phyloP scores from a whole-genome alignment of 2,797 vertebrate genomes.

The Scyliorhinus canicula region DNA sequence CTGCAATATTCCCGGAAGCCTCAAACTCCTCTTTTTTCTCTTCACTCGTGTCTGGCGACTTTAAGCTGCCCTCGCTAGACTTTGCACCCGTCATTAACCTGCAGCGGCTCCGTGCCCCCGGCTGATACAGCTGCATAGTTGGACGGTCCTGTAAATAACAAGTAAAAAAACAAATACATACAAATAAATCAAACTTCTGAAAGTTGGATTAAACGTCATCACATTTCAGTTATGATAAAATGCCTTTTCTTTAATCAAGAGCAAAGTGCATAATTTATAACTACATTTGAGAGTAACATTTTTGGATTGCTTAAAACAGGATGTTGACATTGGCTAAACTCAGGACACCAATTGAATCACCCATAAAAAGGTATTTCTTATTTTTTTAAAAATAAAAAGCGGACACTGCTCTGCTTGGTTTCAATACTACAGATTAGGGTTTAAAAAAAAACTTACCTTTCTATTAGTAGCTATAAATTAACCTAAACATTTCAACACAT shows the following conservation, averaged over 20 bases:
- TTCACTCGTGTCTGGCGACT: constrained; percentile 54
- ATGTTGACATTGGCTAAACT: not conserved
- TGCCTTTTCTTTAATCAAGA: not conserved
- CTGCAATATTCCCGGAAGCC: constrained; percentile 56
- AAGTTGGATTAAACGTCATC: not conserved
- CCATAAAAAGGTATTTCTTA: not conserved
- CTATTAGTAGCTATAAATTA: not conserved
- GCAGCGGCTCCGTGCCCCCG: constrained; percentile 79
- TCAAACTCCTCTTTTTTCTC: constrained; percentile 75
- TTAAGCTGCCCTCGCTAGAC: constrained; percentile 52
- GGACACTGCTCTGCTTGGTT: not conserved
- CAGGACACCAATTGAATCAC: not conserved
- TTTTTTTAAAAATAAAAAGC: not conserved
- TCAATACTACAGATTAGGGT: not conserved
- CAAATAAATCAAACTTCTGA: not conserved
- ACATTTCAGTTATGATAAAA: not conserved
- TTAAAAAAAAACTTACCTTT: not conserved
- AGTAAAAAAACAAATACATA: constrained; percentile 40
- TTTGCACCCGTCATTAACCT: constrained; percentile 56
- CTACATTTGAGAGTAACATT: not conserved
- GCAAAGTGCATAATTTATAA: not conserved
- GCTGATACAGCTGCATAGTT: constrained; percentile 94
- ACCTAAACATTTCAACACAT: not conserved
- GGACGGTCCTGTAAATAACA: constrained; percentile 78
- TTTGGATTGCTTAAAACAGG: not conserved